Conservation (phyloP, 64 coral and sea anemone species). For the Montipora sp. region DNA sequence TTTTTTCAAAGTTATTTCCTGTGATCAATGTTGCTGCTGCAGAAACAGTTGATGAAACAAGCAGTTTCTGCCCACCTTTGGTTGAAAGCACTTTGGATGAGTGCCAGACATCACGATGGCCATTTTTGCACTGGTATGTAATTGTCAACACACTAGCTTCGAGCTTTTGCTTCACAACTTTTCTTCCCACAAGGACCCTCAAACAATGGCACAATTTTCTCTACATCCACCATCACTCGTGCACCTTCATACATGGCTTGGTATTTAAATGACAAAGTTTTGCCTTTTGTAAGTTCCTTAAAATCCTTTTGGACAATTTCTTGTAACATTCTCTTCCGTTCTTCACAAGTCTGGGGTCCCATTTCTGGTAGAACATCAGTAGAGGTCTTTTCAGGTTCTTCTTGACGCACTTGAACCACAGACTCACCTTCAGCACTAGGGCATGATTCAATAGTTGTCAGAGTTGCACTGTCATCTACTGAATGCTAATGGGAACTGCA, state of each 20-base stretch:
- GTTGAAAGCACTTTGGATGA: slow-evolving; percentile 37
- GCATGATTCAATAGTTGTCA: slow-evolving; percentile 32
- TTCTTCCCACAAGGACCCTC: slow-evolving; percentile 30
- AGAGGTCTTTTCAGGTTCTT: slow-evolving; percentile 1
- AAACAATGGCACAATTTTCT: slow-evolving; percentile 56
- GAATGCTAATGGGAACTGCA: slow-evolving; percentile 10
- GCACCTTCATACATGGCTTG: slow-evolving; percentile 24
- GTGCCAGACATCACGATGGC: slow-evolving; percentile 45
- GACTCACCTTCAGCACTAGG: slow-evolving; percentile 15
- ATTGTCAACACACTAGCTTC: slow-evolving; percentile 63
- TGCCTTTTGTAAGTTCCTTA: background rate
- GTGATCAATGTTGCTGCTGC: slow-evolving; percentile 34
- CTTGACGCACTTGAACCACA: background rate
- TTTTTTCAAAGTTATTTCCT: slow-evolving; percentile 69
- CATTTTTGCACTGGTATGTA: slow-evolving; percentile 20
- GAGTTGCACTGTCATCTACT: slow-evolving; percentile 37
- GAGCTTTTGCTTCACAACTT: slow-evolving; percentile 20
- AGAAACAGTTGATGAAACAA: slow-evolving; percentile 15
- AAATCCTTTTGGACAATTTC: background rate
- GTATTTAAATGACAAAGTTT: slow-evolving; percentile 11
- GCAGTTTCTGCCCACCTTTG: slow-evolving; percentile 42
- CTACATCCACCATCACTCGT: slow-evolving; percentile 39
- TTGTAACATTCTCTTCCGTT: background rate
- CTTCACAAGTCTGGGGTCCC: background rate
- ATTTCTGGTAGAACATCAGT: slow-evolving; percentile 23